Evolutionary conservation across 2,113 vertebrate species (phyloP), one percentile per base, ranked within the genome.

Genomic region (Tretioscincus oriximinensis): DNA sequence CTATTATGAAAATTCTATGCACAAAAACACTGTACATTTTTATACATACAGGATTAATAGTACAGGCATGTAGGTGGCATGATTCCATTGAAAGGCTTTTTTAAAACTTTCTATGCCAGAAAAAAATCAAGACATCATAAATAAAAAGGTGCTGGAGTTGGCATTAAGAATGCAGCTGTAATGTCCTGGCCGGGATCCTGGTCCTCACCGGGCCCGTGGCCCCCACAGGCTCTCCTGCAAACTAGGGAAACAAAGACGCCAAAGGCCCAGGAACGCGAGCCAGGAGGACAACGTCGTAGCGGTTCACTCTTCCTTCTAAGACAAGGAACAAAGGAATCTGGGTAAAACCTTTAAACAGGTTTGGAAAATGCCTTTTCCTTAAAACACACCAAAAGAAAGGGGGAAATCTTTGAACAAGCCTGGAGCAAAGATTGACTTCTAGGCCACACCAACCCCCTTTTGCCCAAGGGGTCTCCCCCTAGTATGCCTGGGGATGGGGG

Each of bases 101-200:
- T 81, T 78, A 90, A 41, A 41, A 41, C 91, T 68, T 89, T 91
- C 87, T 87, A 91, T 88, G 93, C 83, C 91, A 84, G 92, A 60
- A 90, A 93, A 90, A 92, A 94, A 91, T 73, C 65, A 86, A 89
- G 91, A 89, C 90, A 89, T 92, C 97, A 98, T 99, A 98, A 99
- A 99, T 98, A 97, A 95, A 90, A 97, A 98, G 96, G 96, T 98
- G 97, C 97, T 96, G 91, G 94, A 90, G 84, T 94, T 92, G 96
- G 95, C 95, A 88, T 91, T 94, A 96, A 93, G 92, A 94, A 93
- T 92, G 95, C 90, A 92, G 60, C 91, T 91, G 90, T 87, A 90
- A 90, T 86, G 92, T 65, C 93, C 10, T 84, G 90, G 92, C 90
- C 94, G 73, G 90, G 85, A 85, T 82, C 80, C 89, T n/a, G n/a